phyloP scores from a whole-genome alignment of 2,888 invertebrate genomes.

The Thyatira batis region DNA sequence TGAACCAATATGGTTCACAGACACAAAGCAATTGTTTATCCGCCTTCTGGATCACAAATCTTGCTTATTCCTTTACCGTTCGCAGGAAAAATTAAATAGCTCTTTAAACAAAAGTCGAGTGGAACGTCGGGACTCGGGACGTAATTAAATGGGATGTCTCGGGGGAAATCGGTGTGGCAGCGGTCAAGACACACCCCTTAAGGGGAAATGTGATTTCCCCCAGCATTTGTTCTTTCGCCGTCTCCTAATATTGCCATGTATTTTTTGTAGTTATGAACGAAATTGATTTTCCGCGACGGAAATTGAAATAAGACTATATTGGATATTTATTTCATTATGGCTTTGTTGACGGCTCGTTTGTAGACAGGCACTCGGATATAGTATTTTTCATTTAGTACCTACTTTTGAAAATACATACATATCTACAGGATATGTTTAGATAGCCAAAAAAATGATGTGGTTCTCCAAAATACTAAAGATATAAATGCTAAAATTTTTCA shows the following conservation, averaged over 20 bases:
- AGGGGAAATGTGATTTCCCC: conserved; percentile 16
- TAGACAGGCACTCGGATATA: background rate
- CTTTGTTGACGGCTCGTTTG: conserved; percentile 1
- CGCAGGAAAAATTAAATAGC: conserved; percentile 31
- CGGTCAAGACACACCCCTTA: conserved; percentile 24
- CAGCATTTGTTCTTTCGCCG: conserved; percentile 17
- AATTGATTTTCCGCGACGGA: conserved; percentile 15
- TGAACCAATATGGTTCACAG: background rate
- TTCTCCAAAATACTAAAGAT: no score
- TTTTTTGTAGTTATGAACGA: conserved; percentile 17
- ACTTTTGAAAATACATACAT: no score
- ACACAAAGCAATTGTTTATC: background rate
- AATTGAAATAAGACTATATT: conserved; percentile 8
- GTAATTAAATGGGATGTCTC: conserved; percentile 33
- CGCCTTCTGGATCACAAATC: background rate
- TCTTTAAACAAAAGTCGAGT: conserved; percentile 32
- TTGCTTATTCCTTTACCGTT: background rate
- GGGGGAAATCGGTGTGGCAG: conserved; percentile 29
- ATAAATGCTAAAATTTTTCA: no score
- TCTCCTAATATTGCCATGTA: conserved; percentile 16
- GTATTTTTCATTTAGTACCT: background rate
- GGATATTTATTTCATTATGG: conserved; percentile 8
- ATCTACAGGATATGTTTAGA: no score
- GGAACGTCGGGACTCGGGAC: conserved; percentile 18
- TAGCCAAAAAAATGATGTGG: no score